Evolutionary conservation across 37 sponge, comb jelly and placozoan genomes (phyloP).

Genomic region (Theonella swinhoei): DNA sequence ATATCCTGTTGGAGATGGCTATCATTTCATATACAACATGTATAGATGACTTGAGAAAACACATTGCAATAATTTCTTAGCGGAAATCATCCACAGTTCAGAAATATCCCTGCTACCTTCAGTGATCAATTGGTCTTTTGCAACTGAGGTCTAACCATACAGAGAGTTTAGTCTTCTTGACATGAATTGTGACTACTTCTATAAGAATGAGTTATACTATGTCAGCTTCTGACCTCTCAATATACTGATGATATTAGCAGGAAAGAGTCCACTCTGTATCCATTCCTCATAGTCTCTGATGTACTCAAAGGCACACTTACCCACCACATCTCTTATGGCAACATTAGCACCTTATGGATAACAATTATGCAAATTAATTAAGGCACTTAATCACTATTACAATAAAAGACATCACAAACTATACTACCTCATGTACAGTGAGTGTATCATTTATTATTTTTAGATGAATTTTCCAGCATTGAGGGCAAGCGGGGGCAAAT

Average conservation of each 20-base stretch:
- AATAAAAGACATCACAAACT: background rate
- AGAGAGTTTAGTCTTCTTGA: too few species aligned
- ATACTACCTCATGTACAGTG: background rate
- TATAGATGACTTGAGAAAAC: too few species aligned
- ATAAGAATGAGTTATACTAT: background rate
- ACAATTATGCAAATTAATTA: background rate
- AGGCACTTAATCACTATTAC: background rate
- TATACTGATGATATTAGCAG: slow-evolving; percentile 24
- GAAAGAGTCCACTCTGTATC: slow-evolving; percentile 75
- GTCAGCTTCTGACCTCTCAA: slow-evolving; percentile 38
- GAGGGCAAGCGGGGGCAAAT: too few species aligned
- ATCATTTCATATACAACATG: too few species aligned
- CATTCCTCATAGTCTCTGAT: slow-evolving; percentile 77
- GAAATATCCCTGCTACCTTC: background rate
- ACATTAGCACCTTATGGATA: slow-evolving; percentile 36
- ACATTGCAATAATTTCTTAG: too few species aligned
- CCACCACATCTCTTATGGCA: slow-evolving; percentile 6
- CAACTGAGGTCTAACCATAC: too few species aligned
- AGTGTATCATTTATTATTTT: too few species aligned
- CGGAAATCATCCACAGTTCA: background rate
- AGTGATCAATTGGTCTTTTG: too few species aligned
- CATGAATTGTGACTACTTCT: background rate
- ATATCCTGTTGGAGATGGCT: too few species aligned
- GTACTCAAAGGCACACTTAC: slow-evolving; percentile 73
- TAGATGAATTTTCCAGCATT: too few species aligned